Evolutionary conservation across 2,888 invertebrate species (phyloP).

Genomic region (Hybos culiciformis): DNA sequence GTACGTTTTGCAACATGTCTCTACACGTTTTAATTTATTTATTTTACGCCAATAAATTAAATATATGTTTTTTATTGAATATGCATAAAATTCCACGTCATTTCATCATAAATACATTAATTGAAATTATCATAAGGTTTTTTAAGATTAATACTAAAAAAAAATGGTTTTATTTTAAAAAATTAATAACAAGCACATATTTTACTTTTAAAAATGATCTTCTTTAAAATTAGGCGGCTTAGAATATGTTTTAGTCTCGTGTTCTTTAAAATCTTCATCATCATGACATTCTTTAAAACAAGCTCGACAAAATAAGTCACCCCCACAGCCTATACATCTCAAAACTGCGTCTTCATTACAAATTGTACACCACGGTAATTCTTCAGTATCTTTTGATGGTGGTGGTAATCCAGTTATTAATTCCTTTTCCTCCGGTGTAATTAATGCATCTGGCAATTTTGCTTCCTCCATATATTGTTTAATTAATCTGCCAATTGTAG

Average conservation of each 20-base stretch:
- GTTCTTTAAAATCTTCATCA: constrained; percentile 40
- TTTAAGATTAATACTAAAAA: too few relatives aligned
- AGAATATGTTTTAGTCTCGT: constrained; percentile 24
- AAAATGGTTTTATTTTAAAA: too few relatives aligned
- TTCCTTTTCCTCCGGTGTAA: constrained; percentile 35
- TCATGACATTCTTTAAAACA: constrained; percentile 63
- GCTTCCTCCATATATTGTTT: constrained; percentile 37
- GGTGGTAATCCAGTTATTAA: constrained; percentile 19
- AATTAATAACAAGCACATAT: too few relatives aligned
- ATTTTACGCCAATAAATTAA: too few relatives aligned
- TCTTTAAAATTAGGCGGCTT: constrained; percentile 30
- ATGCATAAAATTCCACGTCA: too few relatives aligned
- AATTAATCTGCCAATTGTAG: constrained; percentile 23
- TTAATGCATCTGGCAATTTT: constrained; percentile 35
- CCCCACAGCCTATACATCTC: constrained; percentile 62
- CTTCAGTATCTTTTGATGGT: constrained; percentile 35
- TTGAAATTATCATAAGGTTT: too few relatives aligned
- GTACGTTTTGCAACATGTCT: too few relatives aligned
- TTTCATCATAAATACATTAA: too few relatives aligned
- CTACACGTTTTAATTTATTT: too few relatives aligned
- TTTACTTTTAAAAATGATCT: constrained; percentile 28
- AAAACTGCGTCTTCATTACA: constrained; percentile 68
- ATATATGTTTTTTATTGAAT: too few relatives aligned
- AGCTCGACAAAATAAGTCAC: constrained; percentile 62
- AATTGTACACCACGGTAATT: constrained; percentile 71